A percentile compares a stretch with the other conserved stretches of the same genome.
Conservation (phyloP, 2,113 vertebrate species). For the Hystrix brachyura region DNA sequence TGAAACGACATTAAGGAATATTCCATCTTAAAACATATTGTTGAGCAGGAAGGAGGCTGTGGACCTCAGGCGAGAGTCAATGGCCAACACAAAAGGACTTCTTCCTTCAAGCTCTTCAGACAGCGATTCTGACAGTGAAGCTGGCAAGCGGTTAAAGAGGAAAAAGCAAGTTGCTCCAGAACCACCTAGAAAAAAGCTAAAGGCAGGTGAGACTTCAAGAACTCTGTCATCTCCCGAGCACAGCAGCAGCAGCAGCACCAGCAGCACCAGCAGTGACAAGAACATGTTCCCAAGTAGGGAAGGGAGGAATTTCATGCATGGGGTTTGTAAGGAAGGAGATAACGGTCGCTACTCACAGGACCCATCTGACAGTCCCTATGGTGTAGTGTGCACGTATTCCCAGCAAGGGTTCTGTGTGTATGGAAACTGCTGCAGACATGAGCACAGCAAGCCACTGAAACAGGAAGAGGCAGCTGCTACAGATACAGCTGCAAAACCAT, state of each 20-base stretch:
- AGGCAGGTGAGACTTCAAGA: background rate
- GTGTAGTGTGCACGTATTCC: constrained; percentile 97
- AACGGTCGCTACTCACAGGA: constrained; percentile 98
- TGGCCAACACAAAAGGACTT: background rate
- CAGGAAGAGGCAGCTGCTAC: constrained; percentile 90
- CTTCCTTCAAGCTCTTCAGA: background rate
- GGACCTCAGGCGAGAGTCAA: background rate
- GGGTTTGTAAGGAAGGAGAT: constrained; percentile 98
- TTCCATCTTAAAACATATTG: background rate
- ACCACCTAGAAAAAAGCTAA: background rate
- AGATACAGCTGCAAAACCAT: constrained; percentile 84
- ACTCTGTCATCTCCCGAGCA: background rate
- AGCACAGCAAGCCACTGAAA: constrained; percentile 95
- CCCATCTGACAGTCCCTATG: constrained; percentile 93
- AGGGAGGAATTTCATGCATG: constrained; percentile 97
- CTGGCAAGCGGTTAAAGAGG: background rate
- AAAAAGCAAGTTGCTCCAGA: background rate
- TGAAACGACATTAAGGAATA: background rate
- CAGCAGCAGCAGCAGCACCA: background rate
- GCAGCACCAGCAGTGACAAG: background rate
- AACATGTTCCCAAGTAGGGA: background rate
- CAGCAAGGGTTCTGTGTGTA: constrained; percentile 97
- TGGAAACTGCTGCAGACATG: constrained; percentile 97
- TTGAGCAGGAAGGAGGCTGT: background rate
- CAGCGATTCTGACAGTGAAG: background rate